phyloP scores from a whole-genome alignment of 2,797 vertebrate species.

The Ctenopoma multispine region DNA sequence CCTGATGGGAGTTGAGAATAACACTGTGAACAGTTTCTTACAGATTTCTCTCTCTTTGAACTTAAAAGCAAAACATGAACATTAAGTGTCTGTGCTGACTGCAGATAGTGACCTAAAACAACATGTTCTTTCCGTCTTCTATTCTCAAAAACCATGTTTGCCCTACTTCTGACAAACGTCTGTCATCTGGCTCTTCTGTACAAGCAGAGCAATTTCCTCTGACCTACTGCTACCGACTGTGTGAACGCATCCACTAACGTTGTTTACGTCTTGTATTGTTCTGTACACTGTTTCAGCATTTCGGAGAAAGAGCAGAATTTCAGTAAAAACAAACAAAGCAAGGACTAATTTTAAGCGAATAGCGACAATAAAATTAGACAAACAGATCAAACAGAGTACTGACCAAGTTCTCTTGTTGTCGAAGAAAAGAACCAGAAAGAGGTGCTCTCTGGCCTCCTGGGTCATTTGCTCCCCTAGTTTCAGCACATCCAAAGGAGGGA shows the following conservation, averaged over 20 bases:
- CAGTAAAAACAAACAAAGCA: not conserved
- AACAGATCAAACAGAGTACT: slow-evolving; percentile 63
- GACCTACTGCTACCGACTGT: slow-evolving; percentile 26
- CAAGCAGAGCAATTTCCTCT: slow-evolving; percentile 37
- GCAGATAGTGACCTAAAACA: slow-evolving; percentile 59
- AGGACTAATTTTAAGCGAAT: not conserved
- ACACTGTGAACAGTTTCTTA: slow-evolving; percentile 8
- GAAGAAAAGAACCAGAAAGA: slow-evolving; percentile 98
- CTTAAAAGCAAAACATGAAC: slow-evolving; percentile 1
- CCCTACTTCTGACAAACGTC: slow-evolving; percentile 58
- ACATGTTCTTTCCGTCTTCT: slow-evolving; percentile 18
- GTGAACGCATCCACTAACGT: not conserved
- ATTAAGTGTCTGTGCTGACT: not conserved
- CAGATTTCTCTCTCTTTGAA: not conserved
- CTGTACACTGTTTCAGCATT: not conserved
- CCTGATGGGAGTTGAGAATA: not conserved
- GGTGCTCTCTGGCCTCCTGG: slow-evolving; percentile 97
- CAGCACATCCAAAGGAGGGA: slow-evolving; percentile 97
- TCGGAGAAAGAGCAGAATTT: not conserved
- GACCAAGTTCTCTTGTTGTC: slow-evolving; percentile 99
- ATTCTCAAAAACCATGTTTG: slow-evolving; percentile 60
- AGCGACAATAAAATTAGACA: not conserved
- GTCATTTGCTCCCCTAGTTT: slow-evolving; percentile 99
- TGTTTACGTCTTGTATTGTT: slow-evolving; percentile 5
- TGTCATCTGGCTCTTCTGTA: slow-evolving; percentile 22